A percentile compares a stretch with the other conserved stretches of the same genome.
Conservation (phyloP, 2,113 vertebrate species). For the Paratilapia polleni region DNA sequence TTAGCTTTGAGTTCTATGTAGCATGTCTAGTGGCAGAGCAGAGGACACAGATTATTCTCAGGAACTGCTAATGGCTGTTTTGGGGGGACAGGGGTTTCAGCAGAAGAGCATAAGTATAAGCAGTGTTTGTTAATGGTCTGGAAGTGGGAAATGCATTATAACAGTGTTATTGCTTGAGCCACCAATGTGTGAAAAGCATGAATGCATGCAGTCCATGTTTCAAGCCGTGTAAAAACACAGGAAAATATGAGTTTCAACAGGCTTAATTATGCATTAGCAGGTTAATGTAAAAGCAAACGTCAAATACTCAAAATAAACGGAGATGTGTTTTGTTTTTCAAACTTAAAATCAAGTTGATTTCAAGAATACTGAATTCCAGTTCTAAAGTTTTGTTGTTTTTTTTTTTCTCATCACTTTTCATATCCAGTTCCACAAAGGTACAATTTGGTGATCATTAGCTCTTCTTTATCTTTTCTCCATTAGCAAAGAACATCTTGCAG, state of each 20-base stretch:
- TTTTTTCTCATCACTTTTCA: neutral
- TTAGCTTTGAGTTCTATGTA: neutral
- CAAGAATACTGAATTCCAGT: neutral
- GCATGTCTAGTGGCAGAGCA: neutral
- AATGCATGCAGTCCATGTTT: neutral
- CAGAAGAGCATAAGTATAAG: neutral
- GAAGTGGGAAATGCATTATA: neutral
- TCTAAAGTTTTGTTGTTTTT: neutral
- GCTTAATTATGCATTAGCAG: conserved; percentile 1
- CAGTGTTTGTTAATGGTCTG: neutral
- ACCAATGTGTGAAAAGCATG: conserved; percentile 9
- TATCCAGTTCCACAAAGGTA: neutral
- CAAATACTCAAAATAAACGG: neutral
- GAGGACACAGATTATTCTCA: neutral
- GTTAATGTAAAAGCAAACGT: neutral
- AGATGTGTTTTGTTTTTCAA: neutral
- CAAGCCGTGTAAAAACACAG: neutral
- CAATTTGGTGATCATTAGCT: neutral
- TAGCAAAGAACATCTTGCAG: neutral
- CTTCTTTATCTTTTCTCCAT: neutral
- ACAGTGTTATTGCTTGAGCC: conserved; percentile 6
- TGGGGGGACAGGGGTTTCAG: neutral
- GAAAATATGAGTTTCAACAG: neutral
- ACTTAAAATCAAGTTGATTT: neutral
- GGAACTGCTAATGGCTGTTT: conserved; percentile 1